phyloP scores from a whole-genome alignment of 2,888 invertebrate species.

The Ommatoiulus sabulosus region DNA sequence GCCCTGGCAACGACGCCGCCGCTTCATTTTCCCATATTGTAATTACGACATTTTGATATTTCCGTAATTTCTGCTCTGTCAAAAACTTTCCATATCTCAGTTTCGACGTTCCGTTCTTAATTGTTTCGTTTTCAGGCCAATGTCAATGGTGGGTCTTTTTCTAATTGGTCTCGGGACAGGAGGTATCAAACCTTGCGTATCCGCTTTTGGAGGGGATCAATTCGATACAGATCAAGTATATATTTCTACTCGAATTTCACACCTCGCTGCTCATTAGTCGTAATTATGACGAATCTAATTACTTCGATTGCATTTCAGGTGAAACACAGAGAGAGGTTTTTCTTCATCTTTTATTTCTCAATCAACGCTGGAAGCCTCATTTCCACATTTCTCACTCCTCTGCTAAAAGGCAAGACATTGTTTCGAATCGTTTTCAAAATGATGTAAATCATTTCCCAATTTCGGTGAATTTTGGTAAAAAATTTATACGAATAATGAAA shows the following conservation, averaged over 20 bases:
- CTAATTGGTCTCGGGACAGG: slow-evolving; percentile 67
- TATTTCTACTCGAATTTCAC: neutral
- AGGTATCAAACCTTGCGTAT: slow-evolving; percentile 69
- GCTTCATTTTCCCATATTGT: slow-evolving; percentile 62
- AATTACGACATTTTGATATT: slow-evolving; percentile 54
- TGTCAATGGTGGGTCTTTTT: slow-evolving; percentile 65
- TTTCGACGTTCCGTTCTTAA: neutral
- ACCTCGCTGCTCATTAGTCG: neutral
- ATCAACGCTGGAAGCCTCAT: slow-evolving; percentile 90
- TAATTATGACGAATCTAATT: neutral
- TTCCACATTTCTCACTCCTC: slow-evolving; percentile 88
- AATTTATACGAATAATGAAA: no score
- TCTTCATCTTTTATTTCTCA: slow-evolving; percentile 93
- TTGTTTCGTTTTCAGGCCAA: slow-evolving; percentile 62
- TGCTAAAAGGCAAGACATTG: slow-evolving; percentile 74
- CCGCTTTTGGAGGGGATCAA: slow-evolving; percentile 69
- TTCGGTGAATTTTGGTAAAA: neutral
- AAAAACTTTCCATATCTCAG: neutral
- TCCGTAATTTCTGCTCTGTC: neutral
- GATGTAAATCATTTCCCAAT: neutral
- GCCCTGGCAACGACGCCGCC: slow-evolving; percentile 71
- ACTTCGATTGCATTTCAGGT: slow-evolving; percentile 74
- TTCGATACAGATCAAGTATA: slow-evolving; percentile 65
- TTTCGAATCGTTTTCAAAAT: neutral
- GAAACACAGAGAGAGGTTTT: slow-evolving; percentile 83